Conservation (phyloP, 2,113 vertebrate genomes). For the Turnix velox region DNA sequence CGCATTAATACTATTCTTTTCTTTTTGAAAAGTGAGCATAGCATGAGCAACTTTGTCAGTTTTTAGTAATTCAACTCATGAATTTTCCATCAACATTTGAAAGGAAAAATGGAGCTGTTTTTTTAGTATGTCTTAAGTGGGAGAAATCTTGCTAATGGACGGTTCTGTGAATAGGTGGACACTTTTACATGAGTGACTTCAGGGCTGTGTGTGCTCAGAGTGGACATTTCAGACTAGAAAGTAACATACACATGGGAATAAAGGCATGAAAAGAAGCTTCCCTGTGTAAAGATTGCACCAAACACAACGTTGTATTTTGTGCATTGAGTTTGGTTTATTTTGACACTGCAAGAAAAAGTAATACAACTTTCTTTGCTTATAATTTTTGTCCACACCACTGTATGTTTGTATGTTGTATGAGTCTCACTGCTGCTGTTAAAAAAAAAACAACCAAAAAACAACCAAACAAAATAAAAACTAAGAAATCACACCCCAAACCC, state of each 20-base stretch:
- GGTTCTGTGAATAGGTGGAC: not conserved
- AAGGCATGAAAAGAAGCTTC: not conserved
- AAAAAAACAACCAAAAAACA: not conserved
- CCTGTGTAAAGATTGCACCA: not conserved
- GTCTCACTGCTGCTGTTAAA: not conserved
- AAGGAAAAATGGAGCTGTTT: not conserved
- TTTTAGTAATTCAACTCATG: not conserved
- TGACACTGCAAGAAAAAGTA: not conserved
- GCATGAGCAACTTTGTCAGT: not conserved
- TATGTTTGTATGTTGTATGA: not conserved
- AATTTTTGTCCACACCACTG: not conserved
- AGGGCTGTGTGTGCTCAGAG: not conserved
- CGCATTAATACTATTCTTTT: not conserved
- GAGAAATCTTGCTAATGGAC: not conserved
- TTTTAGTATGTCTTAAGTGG: not conserved
- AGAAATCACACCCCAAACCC: not conserved
- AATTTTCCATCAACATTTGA: not conserved
- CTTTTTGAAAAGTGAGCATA: not conserved
- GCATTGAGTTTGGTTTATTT: not conserved
- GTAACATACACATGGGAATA: rapidly evolving
- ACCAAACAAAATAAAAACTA: too few relatives aligned
- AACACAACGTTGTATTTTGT: not conserved
- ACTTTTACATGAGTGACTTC: not conserved
- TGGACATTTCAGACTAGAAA: not conserved
- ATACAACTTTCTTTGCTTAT: rapidly evolving